Conservation (phyloP, 2,113 vertebrate species). For the Poeciliopsis occidentalis region DNA sequence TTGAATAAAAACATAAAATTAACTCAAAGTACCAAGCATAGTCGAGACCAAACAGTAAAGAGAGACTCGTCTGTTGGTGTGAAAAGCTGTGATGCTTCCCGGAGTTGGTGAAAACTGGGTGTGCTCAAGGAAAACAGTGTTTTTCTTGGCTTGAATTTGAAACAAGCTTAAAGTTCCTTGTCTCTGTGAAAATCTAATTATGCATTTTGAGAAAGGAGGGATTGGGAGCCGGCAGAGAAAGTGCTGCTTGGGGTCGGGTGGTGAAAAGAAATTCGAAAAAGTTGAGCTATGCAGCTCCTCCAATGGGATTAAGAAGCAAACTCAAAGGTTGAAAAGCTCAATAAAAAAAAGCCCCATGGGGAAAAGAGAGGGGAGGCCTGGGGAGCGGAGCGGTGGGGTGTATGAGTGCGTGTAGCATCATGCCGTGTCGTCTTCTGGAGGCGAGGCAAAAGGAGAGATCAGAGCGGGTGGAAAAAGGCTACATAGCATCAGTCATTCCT, state of each 20-base stretch:
- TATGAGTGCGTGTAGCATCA: constrained; percentile 50
- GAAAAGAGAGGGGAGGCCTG: background rate
- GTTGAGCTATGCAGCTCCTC: constrained; percentile 63
- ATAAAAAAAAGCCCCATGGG: constrained; percentile 45
- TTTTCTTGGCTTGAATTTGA: constrained; percentile 8
- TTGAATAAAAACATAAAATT: too few species aligned
- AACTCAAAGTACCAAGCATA: too few species aligned
- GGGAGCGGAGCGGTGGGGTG: background rate
- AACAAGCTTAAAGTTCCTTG: constrained; percentile 17
- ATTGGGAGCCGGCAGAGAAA: constrained; percentile 9
- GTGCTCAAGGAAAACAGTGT: background rate
- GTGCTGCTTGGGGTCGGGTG: background rate
- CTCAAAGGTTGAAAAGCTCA: constrained; percentile 40
- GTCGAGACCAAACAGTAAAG: background rate
- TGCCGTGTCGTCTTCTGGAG: constrained; percentile 9
- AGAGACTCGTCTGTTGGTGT: background rate
- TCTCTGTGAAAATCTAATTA: constrained; percentile 40
- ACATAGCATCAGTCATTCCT: constrained; percentile 57
- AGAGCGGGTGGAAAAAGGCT: constrained; percentile 44
- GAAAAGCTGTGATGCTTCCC: background rate
- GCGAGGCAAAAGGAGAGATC: constrained; percentile 31
- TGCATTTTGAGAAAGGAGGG: constrained; percentile 4
- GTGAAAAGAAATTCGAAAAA: constrained; percentile 57
- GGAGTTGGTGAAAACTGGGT: background rate
- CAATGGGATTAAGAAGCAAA: constrained; percentile 48